Percentiles rank a stretch among this genome's conserved stretches.
phyloP scores from a whole-genome alignment of 2,888 invertebrate genomes.

The Rhamphomyia laevipes region DNA sequence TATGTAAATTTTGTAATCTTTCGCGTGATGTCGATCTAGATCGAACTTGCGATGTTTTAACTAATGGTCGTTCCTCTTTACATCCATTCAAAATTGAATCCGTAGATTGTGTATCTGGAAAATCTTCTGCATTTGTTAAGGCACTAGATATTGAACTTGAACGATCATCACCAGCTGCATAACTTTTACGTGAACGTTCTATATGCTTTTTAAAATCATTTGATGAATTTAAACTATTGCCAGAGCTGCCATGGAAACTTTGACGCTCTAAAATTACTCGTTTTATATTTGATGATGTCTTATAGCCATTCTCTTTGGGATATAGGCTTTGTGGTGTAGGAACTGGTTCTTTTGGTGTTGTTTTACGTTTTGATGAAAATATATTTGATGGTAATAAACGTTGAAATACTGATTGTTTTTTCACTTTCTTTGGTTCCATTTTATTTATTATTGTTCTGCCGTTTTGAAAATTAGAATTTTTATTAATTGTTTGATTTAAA shows the following conservation, averaged over 20 bases:
- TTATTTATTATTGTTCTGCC: conserved; percentile 15
- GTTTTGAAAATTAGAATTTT: conserved; percentile 14
- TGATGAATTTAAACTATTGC: conserved; percentile 17
- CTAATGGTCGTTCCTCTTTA: not conserved
- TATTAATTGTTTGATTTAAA: conserved; percentile 13
- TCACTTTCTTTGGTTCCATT: conserved; percentile 21
- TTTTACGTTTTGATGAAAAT: conserved; percentile 32
- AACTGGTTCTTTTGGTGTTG: conserved; percentile 28
- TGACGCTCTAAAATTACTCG: conserved; percentile 31
- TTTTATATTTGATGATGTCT: conserved; percentile 20
- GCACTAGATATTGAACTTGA: conserved; percentile 29
- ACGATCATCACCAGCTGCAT: conserved; percentile 22
- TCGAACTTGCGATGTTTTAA: not conserved
- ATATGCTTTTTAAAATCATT: conserved; percentile 21
- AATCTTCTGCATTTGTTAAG: conserved; percentile 25
- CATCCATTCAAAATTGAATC: conserved; percentile 2
- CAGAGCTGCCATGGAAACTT: conserved; percentile 23
- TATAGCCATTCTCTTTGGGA: conserved; percentile 16
- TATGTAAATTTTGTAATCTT: conserved; percentile 13
- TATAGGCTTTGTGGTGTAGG: conserved; percentile 24
- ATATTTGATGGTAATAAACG: conserved; percentile 30
- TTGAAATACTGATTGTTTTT: conserved; percentile 34
- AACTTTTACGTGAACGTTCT: conserved; percentile 23
- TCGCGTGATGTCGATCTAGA: conserved; percentile 15
- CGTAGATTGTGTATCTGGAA: conserved; percentile 12